Evolutionary conservation across 2,113 vertebrate genomes (phyloP), one percentile per base, ranked within the genome.

Genomic region (Alexandromys fortis): DNA sequence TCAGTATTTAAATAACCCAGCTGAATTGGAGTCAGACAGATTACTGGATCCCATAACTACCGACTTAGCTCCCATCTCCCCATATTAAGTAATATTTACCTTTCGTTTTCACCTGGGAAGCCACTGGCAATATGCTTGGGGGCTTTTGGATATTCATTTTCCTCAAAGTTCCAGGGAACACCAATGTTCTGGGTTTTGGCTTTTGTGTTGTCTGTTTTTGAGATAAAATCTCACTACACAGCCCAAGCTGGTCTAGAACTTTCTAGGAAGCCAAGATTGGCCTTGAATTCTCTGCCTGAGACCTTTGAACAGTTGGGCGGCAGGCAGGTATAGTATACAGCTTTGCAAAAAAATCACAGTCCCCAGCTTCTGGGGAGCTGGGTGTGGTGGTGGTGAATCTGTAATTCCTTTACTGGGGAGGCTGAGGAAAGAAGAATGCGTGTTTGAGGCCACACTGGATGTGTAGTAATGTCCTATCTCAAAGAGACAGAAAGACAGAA

Each of bases 1-100:
- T 92, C 55, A n/a, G 81, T 9, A 85, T 97, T 98, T 82, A 96
- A 95, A 86, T 91, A 97, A 87, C 42, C 61, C 70, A 81, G 76
- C 17, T 90, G 89, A 85, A 92, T 93, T 22, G 92, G 78, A 91
- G 87, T 92, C 42, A 63, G 1, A 30, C 49, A 58, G 52, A 90
- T 75, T 38, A 90, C 83, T 75, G 86, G 61, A 95, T 68, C 55
- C 73, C 86, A 85, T 89, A 72, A 86, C 78, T 67, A 52, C 77
- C 79, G 86, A 58, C 94, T 94, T 93, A 96, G n/a, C 16, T 73
- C 72, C 63, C 55, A 21, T 1, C 42, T 58, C 61, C 52, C 4
- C 68, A 22, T 14, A 77, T 13, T 38, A 16, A 67, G 16, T 61
- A 78, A 22, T 52, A 38, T 33, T 91, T 78, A 82, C 45, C 49